Conservation (phyloP, 2,113 vertebrate species). For the Rhea pennata region DNA sequence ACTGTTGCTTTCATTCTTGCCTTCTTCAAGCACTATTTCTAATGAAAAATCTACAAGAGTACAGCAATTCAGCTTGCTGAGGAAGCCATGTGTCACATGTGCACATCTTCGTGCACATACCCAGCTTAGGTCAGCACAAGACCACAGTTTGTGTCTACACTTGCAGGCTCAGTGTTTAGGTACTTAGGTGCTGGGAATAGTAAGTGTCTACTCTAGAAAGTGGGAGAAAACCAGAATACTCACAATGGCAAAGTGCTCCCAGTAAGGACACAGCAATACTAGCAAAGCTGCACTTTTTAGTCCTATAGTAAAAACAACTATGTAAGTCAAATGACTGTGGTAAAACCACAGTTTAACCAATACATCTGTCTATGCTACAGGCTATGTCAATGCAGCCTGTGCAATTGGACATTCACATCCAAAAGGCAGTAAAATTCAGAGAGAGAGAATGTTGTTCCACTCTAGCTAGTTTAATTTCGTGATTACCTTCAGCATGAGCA, state of each 20-base stretch:
- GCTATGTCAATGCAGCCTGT: not conserved
- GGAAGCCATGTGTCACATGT: not conserved
- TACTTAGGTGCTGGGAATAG: not conserved
- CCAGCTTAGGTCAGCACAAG: not conserved
- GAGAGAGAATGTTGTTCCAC: not conserved
- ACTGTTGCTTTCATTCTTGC: not conserved
- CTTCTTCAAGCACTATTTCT: not conserved
- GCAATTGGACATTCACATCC: not conserved
- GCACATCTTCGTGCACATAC: not conserved
- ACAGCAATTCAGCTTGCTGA: not conserved
- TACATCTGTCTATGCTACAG: not conserved
- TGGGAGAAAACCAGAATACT: not conserved
- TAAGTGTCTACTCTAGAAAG: not conserved
- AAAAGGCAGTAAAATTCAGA: not conserved
- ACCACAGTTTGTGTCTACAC: not conserved
- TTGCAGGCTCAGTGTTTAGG: not conserved
- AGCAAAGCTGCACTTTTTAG: not conserved
- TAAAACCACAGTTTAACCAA: not conserved
- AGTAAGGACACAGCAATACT: not conserved
- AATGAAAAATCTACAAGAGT: not conserved
- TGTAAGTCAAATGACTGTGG: not conserved
- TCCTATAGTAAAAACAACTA: not conserved
- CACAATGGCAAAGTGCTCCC: not conserved
- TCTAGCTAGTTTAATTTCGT: not conserved
- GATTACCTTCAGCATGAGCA: not conserved